A percentile compares a stretch with the other conserved stretches of the same genome.
These are phyloP conservation scores for Crepidodera aurea DNA, from an alignment of 2,888 invertebrate species.

Conservation along the genomic window DNA sequence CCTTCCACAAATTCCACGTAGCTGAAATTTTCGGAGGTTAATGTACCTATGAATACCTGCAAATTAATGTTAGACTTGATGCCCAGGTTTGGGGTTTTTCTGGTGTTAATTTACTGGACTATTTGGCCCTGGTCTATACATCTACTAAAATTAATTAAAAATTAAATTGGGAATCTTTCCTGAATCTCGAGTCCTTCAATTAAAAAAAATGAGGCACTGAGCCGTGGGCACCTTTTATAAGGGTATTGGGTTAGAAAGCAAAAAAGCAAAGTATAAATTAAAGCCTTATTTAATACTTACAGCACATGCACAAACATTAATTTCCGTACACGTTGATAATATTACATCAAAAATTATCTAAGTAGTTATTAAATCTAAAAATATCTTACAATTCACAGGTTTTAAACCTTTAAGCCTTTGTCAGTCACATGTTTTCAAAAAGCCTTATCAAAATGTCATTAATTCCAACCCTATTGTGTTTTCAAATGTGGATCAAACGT, in stretches of 20 bases:
- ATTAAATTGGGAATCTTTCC: too few relatives aligned
- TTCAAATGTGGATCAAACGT: neutral
- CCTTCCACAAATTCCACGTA: too few relatives aligned
- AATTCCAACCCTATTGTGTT: neutral
- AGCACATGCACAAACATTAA: slow-evolving; percentile 64
- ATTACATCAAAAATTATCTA: slow-evolving; percentile 57
- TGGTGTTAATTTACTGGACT: too few relatives aligned
- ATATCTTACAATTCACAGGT: slow-evolving; percentile 55
- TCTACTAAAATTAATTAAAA: too few relatives aligned
- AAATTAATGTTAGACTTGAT: too few relatives aligned
- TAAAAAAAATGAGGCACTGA: too few relatives aligned
- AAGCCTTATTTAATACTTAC: slow-evolving; percentile 56
- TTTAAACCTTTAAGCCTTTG: slow-evolving; percentile 50
- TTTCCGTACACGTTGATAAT: slow-evolving; percentile 59
- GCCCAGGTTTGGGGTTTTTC: too few relatives aligned
- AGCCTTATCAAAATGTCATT: slow-evolving; percentile 20
- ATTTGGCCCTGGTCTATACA: too few relatives aligned
- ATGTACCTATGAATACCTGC: too few relatives aligned
- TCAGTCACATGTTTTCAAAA: slow-evolving; percentile 52
- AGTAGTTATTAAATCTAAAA: slow-evolving; percentile 52
- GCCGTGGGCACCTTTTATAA: too few relatives aligned
- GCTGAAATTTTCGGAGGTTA: too few relatives aligned
- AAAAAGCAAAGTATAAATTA: slow-evolving; percentile 42
- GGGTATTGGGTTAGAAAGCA: slow-evolving; percentile 32
- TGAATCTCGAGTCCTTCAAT: too few relatives aligned